Evolutionary conservation across 2,888 invertebrate genomes (phyloP).

Genomic region (Saturnia pavonia): DNA sequence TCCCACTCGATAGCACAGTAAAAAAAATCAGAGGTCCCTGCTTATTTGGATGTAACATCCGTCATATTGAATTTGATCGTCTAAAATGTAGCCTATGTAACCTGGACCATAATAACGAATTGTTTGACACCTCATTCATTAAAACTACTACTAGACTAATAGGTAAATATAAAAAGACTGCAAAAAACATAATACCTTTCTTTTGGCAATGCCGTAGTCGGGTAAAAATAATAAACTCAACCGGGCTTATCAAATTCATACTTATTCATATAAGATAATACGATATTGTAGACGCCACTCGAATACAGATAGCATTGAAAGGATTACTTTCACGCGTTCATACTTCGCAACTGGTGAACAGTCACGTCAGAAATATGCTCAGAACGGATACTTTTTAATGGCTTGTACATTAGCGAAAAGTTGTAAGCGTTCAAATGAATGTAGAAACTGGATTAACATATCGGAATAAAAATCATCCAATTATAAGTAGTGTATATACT

Average conservation of each 20-base stretch:
- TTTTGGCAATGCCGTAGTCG: too few relatives aligned
- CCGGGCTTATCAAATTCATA: background rate
- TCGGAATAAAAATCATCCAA: background rate
- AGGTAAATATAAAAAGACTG: too few relatives aligned
- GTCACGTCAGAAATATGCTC: background rate
- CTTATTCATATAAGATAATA: background rate
- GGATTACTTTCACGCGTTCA: background rate
- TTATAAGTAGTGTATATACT: too few relatives aligned
- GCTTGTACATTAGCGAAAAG: background rate
- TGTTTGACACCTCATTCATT: too few relatives aligned
- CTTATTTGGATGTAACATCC: too few relatives aligned
- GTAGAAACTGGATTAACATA: background rate
- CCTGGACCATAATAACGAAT: too few relatives aligned
- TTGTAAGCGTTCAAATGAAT: background rate
- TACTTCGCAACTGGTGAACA: background rate
- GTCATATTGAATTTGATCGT: too few relatives aligned
- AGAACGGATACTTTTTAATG: background rate
- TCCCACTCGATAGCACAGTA: too few relatives aligned
- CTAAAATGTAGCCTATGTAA: too few relatives aligned
- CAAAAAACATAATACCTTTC: too few relatives aligned
- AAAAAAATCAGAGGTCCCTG: too few relatives aligned
- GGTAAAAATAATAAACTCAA: background rate
- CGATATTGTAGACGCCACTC: background rate
- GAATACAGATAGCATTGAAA: slow-evolving; percentile 4
- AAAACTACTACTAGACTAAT: too few relatives aligned